A percentile compares a stretch with the other conserved stretches of the same genome.
phyloP scores from a whole-genome alignment of 2,888 invertebrate genomes.

The Thysanoteuthis rhombus region DNA sequence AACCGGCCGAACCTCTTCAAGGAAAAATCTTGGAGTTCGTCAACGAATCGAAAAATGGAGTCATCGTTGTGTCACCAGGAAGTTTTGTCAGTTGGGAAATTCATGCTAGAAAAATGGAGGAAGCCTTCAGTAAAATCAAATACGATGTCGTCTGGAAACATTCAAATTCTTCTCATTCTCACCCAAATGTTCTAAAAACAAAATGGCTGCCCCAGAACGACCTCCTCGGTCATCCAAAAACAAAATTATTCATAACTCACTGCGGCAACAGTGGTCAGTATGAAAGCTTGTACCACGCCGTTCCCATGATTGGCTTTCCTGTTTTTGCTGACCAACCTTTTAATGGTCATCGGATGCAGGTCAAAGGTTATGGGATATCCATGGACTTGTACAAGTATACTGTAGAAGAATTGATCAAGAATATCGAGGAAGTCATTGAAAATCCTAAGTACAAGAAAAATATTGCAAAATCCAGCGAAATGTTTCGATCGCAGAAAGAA shows the following conservation, averaged over 20 bases:
- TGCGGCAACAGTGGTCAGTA: conserved; percentile 44
- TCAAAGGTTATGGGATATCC: conserved; percentile 43
- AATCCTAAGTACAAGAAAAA: conserved; percentile 38
- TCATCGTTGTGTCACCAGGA: conserved; percentile 42
- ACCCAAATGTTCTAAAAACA: conserved; percentile 30
- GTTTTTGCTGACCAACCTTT: conserved; percentile 41
- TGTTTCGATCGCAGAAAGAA: conserved; percentile 36
- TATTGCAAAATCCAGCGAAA: conserved; percentile 40
- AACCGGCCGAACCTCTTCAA: conserved; percentile 35
- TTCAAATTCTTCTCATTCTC: conserved; percentile 33
- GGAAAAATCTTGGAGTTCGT: conserved; percentile 36
- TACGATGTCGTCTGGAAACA: conserved; percentile 17
- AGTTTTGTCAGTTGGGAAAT: conserved; percentile 34
- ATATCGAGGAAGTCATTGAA: conserved; percentile 38
- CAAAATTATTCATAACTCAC: conserved; percentile 44
- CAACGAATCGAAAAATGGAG: conserved; percentile 36
- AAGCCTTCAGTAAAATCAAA: conserved; percentile 36
- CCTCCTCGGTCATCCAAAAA: conserved; percentile 33
- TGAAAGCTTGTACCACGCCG: conserved; percentile 44
- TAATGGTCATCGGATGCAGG: conserved; percentile 36
- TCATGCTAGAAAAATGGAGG: conserved; percentile 34
- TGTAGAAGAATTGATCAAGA: conserved; percentile 32
- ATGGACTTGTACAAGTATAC: conserved; percentile 39
- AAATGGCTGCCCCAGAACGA: conserved; percentile 44
- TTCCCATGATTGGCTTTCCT: conserved; percentile 46